Evolutionary conservation across 1,140 invertebrate genomes (phyloP).

Genomic region (Bombus superbus): DNA sequence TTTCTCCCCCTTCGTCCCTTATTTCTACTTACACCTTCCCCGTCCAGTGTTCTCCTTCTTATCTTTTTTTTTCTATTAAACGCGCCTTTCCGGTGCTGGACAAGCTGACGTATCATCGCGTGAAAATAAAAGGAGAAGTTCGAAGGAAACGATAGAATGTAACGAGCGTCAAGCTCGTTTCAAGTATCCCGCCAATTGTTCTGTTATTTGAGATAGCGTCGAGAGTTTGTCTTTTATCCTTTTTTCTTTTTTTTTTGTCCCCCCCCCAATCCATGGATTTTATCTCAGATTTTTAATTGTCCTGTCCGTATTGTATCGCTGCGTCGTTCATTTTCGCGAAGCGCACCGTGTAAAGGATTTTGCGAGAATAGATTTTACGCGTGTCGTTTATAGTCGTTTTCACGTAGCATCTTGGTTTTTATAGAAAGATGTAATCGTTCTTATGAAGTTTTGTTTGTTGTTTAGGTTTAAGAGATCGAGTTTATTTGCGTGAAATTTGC

Average conservation of each 20-base stretch:
- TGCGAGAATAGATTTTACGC: not conserved
- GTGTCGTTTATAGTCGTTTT: not conserved
- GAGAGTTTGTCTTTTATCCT: not conserved
- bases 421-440: too few relatives aligned
- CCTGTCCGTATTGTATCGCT: not conserved
- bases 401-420: not conserved
- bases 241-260: too few relatives aligned
- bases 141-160: not conserved
- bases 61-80: not conserved
- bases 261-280: not conserved
- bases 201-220: slow-evolving; percentile 35
- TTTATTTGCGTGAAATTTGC: not conserved
- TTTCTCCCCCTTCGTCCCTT: not conserved
- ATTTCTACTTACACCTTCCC: not conserved
- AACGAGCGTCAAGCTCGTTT: slow-evolving; percentile 11
- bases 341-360: not conserved
- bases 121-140: not conserved
- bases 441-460: not conserved
- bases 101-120: slow-evolving; percentile 30
- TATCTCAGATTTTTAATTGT: not conserved
- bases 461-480: slow-evolving; percentile 1
- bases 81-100: slow-evolving; percentile 57
- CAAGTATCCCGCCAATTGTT: slow-evolving; percentile 18
- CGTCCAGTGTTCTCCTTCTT: not conserved
- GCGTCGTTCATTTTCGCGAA: not conserved